phyloP scores from a whole-genome alignment of 2,797 vertebrate species.

The Poecilia picta region DNA sequence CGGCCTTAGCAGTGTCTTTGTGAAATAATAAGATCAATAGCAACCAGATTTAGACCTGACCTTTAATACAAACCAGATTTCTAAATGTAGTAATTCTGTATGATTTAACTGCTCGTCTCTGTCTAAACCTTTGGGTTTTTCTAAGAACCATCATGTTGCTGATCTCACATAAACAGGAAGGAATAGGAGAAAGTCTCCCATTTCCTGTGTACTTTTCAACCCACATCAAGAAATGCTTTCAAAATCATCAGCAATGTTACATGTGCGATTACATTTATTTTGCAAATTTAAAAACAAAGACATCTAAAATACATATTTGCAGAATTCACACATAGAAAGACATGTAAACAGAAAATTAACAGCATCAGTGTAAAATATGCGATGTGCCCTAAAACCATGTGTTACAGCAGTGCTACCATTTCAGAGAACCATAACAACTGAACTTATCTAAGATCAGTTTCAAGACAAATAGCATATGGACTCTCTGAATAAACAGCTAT shows the following conservation, averaged over 20 bases:
- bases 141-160: constrained; percentile 4
- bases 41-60: background rate
- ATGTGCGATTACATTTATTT: constrained; percentile 33
- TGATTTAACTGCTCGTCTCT: background rate
- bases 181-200: constrained; percentile 18
- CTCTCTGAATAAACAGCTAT: constrained; percentile 3
- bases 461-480: background rate
- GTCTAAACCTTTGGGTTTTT: constrained; percentile 13
- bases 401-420: constrained; percentile 11
- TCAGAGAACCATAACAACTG: background rate
- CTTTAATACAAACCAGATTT: background rate
- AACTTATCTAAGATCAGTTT: constrained; percentile 1
- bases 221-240: background rate
- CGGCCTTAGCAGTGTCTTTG: background rate
- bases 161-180: constrained; percentile 53
- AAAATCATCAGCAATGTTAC: background rate
- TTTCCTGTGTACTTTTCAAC: constrained; percentile 33
- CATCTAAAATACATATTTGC: background rate
- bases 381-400: constrained; percentile 14
- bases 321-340: constrained; percentile 11
- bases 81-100: constrained; percentile 8
- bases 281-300: background rate
- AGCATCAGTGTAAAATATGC: background rate
- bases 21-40: background rate
- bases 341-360: background rate